These are phyloP conservation scores for Muscidifurax raptorellus DNA, from an alignment of 1,140 invertebrate species.

Conservation along the genomic window DNA sequence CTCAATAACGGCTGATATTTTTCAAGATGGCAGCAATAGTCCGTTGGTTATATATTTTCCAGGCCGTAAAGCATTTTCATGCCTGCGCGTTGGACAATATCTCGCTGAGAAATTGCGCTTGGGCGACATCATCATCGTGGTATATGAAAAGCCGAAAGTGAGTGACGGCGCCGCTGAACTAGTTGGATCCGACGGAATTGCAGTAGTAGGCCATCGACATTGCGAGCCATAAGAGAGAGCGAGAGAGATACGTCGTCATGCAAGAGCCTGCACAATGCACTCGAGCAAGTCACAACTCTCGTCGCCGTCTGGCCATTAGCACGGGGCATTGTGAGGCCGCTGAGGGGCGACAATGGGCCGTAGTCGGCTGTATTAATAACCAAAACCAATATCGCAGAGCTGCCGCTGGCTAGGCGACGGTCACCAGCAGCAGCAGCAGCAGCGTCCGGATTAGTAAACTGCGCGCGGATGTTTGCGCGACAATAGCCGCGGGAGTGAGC, in stretches of 20 bases:
- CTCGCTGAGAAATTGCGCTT: neutral
- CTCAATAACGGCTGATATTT: too few relatives aligned
- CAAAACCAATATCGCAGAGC: constrained; percentile 63
- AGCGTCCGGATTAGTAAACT: constrained; percentile 53
- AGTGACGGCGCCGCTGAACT: neutral
- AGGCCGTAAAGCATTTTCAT: neutral
- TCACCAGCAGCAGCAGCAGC: constrained; percentile 43
- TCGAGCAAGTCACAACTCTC: constrained; percentile 15
- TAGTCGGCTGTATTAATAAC: constrained; percentile 60
- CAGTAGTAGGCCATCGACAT: neutral
- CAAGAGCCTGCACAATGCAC: constrained; percentile 10
- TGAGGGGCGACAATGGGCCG: constrained; percentile 52
- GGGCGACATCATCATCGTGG: too few relatives aligned
- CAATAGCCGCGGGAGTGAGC: constrained; percentile 52
- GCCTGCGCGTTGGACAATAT: neutral
- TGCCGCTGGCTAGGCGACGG: constrained; percentile 17
- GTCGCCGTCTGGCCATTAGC: constrained; percentile 55
- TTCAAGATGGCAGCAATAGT: too few relatives aligned
- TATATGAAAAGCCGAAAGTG: neutral
- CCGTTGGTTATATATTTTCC: too few relatives aligned
- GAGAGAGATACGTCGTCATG: neutral
- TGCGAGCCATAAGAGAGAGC: neutral
- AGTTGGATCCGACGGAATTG: neutral
- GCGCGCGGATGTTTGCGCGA: constrained; percentile 54
- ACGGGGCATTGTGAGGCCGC: constrained; percentile 56